Evolutionary conservation across 2,888 invertebrate genomes (phyloP), one percentile per base, ranked within the genome.

Genomic region (Drosophila helvetica): DNA sequence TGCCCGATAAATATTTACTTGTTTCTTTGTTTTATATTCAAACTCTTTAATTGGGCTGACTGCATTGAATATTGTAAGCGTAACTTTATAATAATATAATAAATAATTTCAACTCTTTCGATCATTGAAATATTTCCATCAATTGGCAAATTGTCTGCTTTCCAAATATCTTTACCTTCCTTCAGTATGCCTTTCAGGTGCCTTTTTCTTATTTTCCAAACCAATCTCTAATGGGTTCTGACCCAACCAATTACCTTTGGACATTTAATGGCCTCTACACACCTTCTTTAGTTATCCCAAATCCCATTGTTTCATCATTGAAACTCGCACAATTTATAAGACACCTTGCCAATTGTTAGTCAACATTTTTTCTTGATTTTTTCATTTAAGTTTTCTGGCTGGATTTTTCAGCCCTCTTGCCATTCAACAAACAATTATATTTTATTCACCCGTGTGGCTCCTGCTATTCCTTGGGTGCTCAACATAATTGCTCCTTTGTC

Each of bases 401-500:
- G 79, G 81, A 84, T 79, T 77, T 80, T 57, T 66, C 61, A 73
- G 80, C 79, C 73, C 62, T 79, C 79, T 69, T 47, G 47, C 51
- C 61, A 50, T 22, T 60, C 50, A 19, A 59, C 68, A 68, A 55
- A 64, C 9, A 64, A 50, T 55, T 48, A 25, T 58, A 47, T 43
- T 48, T 22, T 10, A 25, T 45, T 63, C 25, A 33, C 55, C 54
- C 25, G 18, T 66, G 43, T 65, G 61, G 50, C 56, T 59, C 50
- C 58, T 19, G 27, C 45, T 45, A 18, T 27, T 68, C 38, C 58
- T 33, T 43, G 68, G 54, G 70, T 76, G 65, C 77, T 80, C 75
- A 66, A 51, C 74, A 80, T 83, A 83, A 83, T 83, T 86, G 82
- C 80, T 86, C 68, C 82, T 83, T 83, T 83, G 82, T 83, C 84